Base-by-base conservation (phyloP, 2,113 vertebrate genomes). In the Pseudonaja textilis region DNA sequence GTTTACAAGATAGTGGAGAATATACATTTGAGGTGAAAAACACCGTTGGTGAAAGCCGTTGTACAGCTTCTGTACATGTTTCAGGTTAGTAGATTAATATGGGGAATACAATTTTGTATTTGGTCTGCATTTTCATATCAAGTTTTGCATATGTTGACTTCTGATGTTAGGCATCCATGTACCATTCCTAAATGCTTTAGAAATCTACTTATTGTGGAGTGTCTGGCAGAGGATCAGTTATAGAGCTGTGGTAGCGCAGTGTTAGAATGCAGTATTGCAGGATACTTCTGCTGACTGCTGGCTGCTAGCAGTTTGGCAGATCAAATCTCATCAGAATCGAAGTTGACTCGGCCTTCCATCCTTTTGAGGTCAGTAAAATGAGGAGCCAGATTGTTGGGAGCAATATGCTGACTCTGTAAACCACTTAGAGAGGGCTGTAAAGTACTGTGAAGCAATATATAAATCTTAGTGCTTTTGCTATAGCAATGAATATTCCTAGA, bases 11-110 rank as follows among this genome's bases (percentile, higher is more conserved):
- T 96, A 98, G 98, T 59, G 98, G 98, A 5, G 98, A 99, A 92
- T 99, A 99, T 91, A 98, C 97, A 93, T 98, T 99, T 96, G 99
- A 99, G 94, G 98, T 99, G 93, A 98, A 98, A 26, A 99, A 99
- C 95, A 98, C 98, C 94, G 99, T 99, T 92, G 99, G 99, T 29
- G 99, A 99, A 96, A 99, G 99, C 97, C 98, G 98, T 93, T 99
- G 99, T 95, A 98, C 98, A 52, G 98, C 98, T 90, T 99, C 98
- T 23, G 98, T 99, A 96, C 98, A 98, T 10, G 98, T 99, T 94
- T 98, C 99, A 93, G 99, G 99, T 99, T 96, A 97, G 99, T 96
- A 89, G n/a, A 14, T 61, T 64, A 39, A 64, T 16, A 5, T 90
- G 39, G 52, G 6, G 90, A 89, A 39, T 59, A 57, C 94, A 93